Evolutionary conservation across 64 coral and sea anemone genomes (phyloP).

Genomic region (Montipora sp.): DNA sequence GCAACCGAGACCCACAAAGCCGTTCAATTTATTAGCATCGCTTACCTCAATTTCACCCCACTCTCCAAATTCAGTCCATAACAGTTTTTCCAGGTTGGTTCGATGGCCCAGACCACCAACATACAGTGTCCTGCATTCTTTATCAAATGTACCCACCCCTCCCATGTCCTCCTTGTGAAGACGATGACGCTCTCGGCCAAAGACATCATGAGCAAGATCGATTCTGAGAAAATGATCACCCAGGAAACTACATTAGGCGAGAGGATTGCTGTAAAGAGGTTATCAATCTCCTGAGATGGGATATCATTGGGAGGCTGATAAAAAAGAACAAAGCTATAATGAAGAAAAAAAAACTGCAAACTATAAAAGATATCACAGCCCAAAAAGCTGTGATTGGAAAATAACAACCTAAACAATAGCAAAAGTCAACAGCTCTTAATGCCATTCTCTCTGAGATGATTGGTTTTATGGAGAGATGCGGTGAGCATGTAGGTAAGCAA

Average conservation of each 20-base stretch:
- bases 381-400: too few relatives aligned
- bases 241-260: background rate
- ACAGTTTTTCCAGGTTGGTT: slow-evolving; percentile 48
- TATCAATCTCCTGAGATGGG: background rate
- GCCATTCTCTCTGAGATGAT: too few relatives aligned
- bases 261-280: background rate
- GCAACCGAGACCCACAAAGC: too few relatives aligned
- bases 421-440: too few relatives aligned
- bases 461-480: too few relatives aligned
- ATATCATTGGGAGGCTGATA: too few relatives aligned
- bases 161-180: slow-evolving; percentile 86
- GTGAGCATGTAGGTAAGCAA: too few relatives aligned
- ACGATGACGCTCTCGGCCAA: slow-evolving; percentile 77
- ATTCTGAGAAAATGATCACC: slow-evolving; percentile 36
- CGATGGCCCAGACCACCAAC: slow-evolving; percentile 69
- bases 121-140: slow-evolving; percentile 83
- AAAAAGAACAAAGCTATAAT: too few relatives aligned
- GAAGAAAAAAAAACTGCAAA: too few relatives aligned
- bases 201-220: slow-evolving; percentile 72
- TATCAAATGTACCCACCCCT: slow-evolving; percentile 87
- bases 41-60: slow-evolving; percentile 94
- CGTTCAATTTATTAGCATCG: background rate
- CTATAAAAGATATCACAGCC: too few relatives aligned
- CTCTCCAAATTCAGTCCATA: slow-evolving; percentile 90
- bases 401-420: too few relatives aligned